phyloP scores from a whole-genome alignment of 2,113 vertebrate species.

The Seriola aureovittata region DNA sequence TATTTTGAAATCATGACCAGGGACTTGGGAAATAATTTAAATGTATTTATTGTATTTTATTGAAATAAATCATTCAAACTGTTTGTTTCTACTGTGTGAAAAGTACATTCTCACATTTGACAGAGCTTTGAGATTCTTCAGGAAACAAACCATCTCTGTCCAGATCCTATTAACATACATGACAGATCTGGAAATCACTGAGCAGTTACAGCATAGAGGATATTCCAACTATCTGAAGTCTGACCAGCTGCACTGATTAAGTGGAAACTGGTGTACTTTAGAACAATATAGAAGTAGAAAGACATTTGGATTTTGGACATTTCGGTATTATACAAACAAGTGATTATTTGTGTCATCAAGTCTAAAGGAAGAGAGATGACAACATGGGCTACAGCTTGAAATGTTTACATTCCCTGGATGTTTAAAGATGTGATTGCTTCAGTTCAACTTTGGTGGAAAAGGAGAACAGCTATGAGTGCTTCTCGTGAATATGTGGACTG shows the following conservation, averaged over 20 bases:
- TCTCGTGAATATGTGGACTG: conserved; percentile 16
- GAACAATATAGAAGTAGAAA: conserved; percentile 64
- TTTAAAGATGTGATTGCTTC: conserved; percentile 63
- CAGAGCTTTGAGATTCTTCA: conserved; percentile 35
- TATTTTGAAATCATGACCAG: conserved; percentile 89
- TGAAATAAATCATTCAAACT: conserved; percentile 85
- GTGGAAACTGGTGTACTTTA: conserved; percentile 34
- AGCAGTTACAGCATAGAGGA: conserved; percentile 65
- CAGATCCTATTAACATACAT: conserved; percentile 23
- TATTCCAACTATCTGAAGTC: conserved; percentile 19
- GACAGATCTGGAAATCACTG: conserved; percentile 44
- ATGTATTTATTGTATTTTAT: conserved; percentile 85
- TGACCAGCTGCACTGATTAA: conserved; percentile 40
- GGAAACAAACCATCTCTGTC: conserved; percentile 36
- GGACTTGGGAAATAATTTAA: conserved; percentile 82
- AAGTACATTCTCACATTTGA: conserved; percentile 73
- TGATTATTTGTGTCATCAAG: conserved; percentile 37
- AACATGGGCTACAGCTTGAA: conserved; percentile 44
- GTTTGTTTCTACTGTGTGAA: conserved; percentile 74
- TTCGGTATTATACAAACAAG: conserved; percentile 57
- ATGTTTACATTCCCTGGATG: conserved; percentile 64
- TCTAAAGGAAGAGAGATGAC: conserved; percentile 47
- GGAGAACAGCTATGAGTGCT: conserved; percentile 31
- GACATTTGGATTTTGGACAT: conserved; percentile 54
- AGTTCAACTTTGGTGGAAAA: conserved; percentile 46